Percentiles rank a stretch among this genome's conserved stretches.
Conservation (phyloP, 2,888 invertebrate genomes). For the Tipula helvola region DNA sequence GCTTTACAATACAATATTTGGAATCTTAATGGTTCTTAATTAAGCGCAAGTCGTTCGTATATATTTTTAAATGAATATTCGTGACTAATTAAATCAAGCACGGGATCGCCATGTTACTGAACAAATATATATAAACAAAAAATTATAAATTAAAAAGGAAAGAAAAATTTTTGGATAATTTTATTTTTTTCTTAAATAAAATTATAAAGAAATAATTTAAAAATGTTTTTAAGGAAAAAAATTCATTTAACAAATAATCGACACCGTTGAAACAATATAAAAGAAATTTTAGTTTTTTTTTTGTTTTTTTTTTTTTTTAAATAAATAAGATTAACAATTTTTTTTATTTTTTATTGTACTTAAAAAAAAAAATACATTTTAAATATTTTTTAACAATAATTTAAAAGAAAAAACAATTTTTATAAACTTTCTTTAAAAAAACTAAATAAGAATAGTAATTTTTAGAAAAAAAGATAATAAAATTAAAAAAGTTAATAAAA, state of each 20-base stretch:
- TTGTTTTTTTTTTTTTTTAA: background rate
- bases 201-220: background rate
- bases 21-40: no score
- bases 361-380: background rate
- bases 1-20: no score
- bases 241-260: background rate
- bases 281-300: background rate
- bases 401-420: background rate
- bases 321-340: background rate
- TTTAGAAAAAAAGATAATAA: background rate
- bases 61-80: background rate
- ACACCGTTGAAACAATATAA: background rate
- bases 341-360: background rate
- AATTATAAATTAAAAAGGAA: background rate
- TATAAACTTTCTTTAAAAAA: background rate
- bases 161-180: background rate
- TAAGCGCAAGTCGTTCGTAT: background rate
- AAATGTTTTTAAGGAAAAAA: background rate
- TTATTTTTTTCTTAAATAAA: background rate
- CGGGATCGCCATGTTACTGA: background rate
- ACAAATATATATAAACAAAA: background rate
- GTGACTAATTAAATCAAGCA: background rate
- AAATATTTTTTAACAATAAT: background rate
- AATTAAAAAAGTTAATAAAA: conserved; percentile 7
- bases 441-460: background rate